Conservation (phyloP, 2,797 vertebrate genomes). For the Sparidentex hasta region DNA sequence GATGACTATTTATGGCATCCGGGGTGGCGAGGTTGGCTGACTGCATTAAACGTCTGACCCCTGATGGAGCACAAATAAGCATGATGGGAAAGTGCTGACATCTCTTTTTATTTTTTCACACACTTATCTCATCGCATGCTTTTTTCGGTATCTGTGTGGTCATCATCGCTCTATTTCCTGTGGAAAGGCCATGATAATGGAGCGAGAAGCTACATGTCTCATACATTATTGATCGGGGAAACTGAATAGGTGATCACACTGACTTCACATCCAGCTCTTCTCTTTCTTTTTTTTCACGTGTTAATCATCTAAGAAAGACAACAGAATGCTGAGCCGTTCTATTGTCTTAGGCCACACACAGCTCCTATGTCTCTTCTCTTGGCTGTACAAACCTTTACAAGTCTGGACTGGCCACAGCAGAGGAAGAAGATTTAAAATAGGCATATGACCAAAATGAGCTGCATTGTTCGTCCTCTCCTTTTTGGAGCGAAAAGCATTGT, state of each 20-base stretch:
- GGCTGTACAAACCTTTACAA: constrained; percentile 21
- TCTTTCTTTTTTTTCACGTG: constrained; percentile 38
- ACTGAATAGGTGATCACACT: constrained; percentile 56
- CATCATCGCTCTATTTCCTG: constrained; percentile 48
- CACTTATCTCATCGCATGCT: constrained; percentile 23
- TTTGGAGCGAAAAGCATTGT: constrained; percentile 32
- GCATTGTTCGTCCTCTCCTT: constrained; percentile 15
- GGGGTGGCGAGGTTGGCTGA: constrained; percentile 39
- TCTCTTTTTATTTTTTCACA: constrained; percentile 28
- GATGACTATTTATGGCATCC: constrained; percentile 45
- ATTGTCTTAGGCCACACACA: constrained; percentile 2
- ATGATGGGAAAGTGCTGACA: constrained; percentile 39
- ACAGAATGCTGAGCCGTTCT: constrained; percentile 7
- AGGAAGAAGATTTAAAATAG: constrained; percentile 25
- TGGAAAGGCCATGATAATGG: constrained; percentile 61
- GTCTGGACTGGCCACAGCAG: constrained; percentile 14
- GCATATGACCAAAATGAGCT: constrained; percentile 19
- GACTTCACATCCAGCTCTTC: constrained; percentile 43
- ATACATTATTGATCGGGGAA: constrained; percentile 67
- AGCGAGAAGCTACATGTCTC: constrained; percentile 54
- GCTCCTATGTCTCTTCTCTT: constrained; percentile 2
- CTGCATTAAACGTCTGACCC: constrained; percentile 57
- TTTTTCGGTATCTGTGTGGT: constrained; percentile 47
- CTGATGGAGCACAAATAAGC: constrained; percentile 46
- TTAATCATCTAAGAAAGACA: constrained; percentile 40